These are phyloP conservation scores for Monomorium pharaonis DNA, from an alignment of 1,140 invertebrate genomes.

Conservation along the genomic window DNA sequence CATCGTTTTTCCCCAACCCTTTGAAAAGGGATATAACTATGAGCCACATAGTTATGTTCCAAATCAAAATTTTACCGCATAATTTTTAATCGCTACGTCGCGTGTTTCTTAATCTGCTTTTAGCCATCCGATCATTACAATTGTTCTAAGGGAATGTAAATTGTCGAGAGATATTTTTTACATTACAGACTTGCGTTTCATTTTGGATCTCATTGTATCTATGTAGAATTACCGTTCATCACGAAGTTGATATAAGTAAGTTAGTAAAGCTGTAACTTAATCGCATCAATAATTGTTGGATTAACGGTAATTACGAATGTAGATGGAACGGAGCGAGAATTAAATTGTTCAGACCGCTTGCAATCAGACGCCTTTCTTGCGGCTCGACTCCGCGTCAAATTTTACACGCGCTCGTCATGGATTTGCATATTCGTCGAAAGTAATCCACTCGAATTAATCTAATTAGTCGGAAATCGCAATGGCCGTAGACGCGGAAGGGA, in stretches of 20 bases:
- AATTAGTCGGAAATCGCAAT: constrained; percentile 71
- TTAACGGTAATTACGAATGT: constrained; percentile 31
- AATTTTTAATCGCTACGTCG: background rate
- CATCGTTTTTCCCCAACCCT: constrained; percentile 59
- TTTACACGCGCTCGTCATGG: constrained; percentile 32
- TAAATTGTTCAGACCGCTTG: constrained; percentile 22
- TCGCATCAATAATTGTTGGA: constrained; percentile 36
- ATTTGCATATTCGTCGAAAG: constrained; percentile 61
- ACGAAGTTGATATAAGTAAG: constrained; percentile 13
- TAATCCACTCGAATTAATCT: constrained; percentile 66
- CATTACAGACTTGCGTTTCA: background rate
- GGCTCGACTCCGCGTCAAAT: constrained; percentile 38
- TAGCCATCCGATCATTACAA: background rate
- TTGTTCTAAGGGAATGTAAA: background rate
- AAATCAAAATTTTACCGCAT: constrained; percentile 40
- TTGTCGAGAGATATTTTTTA: background rate
- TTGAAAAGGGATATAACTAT: constrained; percentile 63
- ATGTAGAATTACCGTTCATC: constrained; percentile 1
- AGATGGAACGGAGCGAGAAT: constrained; percentile 13
- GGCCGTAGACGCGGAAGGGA: background rate
- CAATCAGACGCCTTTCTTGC: constrained; percentile 47
- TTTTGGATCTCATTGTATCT: background rate
- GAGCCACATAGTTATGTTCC: constrained; percentile 16
- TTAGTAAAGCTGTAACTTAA: constrained; percentile 19
- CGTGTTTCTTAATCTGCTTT: background rate